Evolutionary conservation across 2,797 vertebrate species (phyloP).

Genomic region (Neoniphon sammara): DNA sequence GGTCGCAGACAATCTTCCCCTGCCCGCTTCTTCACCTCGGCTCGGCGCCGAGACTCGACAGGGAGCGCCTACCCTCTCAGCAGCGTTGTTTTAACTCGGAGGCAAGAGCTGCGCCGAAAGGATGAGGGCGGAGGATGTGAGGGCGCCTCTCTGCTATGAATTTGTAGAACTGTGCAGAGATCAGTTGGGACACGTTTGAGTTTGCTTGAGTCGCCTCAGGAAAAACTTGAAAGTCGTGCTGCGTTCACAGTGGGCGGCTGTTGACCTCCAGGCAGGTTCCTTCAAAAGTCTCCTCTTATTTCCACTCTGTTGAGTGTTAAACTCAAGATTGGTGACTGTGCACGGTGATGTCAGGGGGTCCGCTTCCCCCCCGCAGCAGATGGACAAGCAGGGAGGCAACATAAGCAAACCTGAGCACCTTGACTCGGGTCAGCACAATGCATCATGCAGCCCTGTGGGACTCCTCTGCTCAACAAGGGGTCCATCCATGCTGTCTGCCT

Average conservation of each 20-base stretch:
- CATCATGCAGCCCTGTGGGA: background rate
- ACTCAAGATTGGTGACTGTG: too few species aligned
- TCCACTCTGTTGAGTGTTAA: conserved; percentile 3
- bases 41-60: background rate
- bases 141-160: conserved; percentile 15
- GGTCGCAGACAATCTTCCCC: background rate
- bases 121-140: background rate
- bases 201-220: background rate
- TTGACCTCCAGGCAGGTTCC: conserved; percentile 7
- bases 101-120: background rate
- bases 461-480: background rate
- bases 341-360: background rate
- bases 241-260: background rate
- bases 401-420: background rate
- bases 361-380: too few species aligned
- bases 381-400: background rate
- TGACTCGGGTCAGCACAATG: background rate
- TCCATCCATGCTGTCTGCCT: conserved; percentile 6
- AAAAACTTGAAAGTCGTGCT: conserved; percentile 22
- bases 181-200: conserved; percentile 6
- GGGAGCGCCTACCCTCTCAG: conserved; percentile 22
- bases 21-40: conserved; percentile 1
- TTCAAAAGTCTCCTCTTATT: conserved; percentile 18
- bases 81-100: conserved; percentile 13
- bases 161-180: conserved; percentile 7